Base-by-base conservation (phyloP, 1,140 invertebrate genomes). In the Bradysia coprophila region DNA sequence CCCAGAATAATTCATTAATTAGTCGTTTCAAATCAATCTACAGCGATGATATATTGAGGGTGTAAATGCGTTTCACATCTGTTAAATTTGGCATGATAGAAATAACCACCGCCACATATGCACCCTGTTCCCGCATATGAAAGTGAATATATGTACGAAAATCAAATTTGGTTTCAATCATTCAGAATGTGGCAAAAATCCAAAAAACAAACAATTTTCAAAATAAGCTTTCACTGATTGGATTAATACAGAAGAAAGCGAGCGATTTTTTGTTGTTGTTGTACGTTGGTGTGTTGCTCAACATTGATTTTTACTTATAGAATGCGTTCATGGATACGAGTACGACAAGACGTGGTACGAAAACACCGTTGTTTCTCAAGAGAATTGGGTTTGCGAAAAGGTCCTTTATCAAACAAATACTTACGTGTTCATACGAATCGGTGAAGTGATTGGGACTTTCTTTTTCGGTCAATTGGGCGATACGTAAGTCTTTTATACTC, bases 371-470 rank as follows among this genome's bases (percentile, higher is more conserved):
- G 54, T 61, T 11, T 65, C 63, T 4, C 55, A 67, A 42, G 46
- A 66, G 47, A 46, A 72, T 55, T 72, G 69, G 69, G 66, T 72
- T 16, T 72, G 69, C 45, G 57, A 63, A n/a, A 62, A 67, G 48
- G 55, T 61, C 46, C 53, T 68, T 44, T 59, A 61, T 45, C 56
- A 63, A 37, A 61, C 66, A 45, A 67, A 70, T 54, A 55, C 63
- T 38, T 65, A 69, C 43, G 60, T 64, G 13, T 56, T 63, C 43
- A 57, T 56, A 41, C 65, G 66, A 46, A 55, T 65, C 23, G 69
- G 66, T 16, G 66, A 68, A 50, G 59, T 68, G 42, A 44, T 68
- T 32, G 69, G 67, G 28, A 64, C 63, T 42, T 59, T 69, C 51
- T 47, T 68, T 43, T 59, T 71, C 45, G 68, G 68, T 44, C 62